These are phyloP conservation scores for Ditula angustiorana DNA, from an alignment of 2,888 invertebrate species.

Conservation along the genomic window DNA sequence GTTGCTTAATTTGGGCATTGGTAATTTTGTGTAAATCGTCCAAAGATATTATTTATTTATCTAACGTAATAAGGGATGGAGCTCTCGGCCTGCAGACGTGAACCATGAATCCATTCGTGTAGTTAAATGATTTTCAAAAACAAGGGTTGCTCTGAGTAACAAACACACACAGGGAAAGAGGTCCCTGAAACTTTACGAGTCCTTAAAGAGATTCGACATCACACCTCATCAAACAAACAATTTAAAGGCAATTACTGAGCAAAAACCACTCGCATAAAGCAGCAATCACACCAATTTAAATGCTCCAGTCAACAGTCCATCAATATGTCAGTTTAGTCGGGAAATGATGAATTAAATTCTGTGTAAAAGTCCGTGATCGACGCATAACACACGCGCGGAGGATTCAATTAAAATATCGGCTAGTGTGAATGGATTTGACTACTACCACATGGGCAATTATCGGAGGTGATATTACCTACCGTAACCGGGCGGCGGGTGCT, in stretches of 20 bases:
- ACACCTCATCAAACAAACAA: constrained; percentile 45
- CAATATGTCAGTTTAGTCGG: constrained; percentile 61
- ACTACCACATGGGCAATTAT: constrained; percentile 39
- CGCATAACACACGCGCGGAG: constrained; percentile 50
- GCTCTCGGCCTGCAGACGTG: no score
- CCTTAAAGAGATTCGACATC: not conserved
- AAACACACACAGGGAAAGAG: no score
- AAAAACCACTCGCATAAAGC: constrained; percentile 53
- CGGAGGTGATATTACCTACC: constrained; percentile 32
- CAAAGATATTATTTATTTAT: no score
- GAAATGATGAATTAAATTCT: constrained; percentile 68
- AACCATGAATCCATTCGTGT: no score
- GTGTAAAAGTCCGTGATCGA: constrained; percentile 58
- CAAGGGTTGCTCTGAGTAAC: no score
- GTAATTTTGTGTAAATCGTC: no score
- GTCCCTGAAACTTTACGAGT: no score
- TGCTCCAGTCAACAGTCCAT: constrained; percentile 57
- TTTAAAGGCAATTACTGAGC: constrained; percentile 55
- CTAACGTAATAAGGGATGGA: no score
- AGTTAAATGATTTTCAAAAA: no score
- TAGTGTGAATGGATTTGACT: constrained; percentile 45
- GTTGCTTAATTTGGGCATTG: no score
- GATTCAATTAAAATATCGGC: constrained; percentile 66
- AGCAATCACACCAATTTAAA: constrained; percentile 57
- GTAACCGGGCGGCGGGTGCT: constrained; percentile 2